phyloP scores from a whole-genome alignment of 2,888 invertebrate species.

The Tricholauxania praeusta region DNA sequence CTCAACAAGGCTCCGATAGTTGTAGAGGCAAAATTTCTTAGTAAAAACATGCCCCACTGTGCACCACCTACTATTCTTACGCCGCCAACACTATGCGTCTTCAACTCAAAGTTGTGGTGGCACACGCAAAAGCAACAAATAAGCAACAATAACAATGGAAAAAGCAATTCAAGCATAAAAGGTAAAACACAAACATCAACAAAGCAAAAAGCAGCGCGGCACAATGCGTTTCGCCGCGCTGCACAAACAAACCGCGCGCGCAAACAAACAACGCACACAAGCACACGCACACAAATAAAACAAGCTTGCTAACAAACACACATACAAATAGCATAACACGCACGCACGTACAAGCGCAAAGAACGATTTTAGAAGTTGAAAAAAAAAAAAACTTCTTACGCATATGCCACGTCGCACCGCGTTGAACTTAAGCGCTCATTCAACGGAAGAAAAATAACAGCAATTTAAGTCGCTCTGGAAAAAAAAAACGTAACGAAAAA shows the following conservation, averaged over 20 bases:
- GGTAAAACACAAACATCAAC: slow-evolving; percentile 4
- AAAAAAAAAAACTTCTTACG: background rate
- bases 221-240: no score
- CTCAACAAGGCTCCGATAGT: no score
- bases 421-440: background rate
- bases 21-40: no score
- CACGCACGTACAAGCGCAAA: background rate
- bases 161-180: background rate
- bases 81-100: no score
- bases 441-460: background rate
- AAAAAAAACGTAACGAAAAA: slow-evolving; percentile 11
- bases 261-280: no score
- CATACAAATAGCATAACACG: background rate
- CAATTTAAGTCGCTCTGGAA: no score
- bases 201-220: background rate
- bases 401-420: slow-evolving; percentile 3
- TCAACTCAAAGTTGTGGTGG: no score
- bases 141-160: background rate
- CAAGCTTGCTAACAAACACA: background rate
- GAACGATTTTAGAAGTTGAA: background rate
- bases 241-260: no score
- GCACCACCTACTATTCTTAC: no score
- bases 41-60: no score
- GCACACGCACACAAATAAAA: no score
- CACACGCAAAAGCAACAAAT: no score